Evolutionary conservation across 2,113 vertebrate species (phyloP).

Genomic region (Fulmarus glacialis): DNA sequence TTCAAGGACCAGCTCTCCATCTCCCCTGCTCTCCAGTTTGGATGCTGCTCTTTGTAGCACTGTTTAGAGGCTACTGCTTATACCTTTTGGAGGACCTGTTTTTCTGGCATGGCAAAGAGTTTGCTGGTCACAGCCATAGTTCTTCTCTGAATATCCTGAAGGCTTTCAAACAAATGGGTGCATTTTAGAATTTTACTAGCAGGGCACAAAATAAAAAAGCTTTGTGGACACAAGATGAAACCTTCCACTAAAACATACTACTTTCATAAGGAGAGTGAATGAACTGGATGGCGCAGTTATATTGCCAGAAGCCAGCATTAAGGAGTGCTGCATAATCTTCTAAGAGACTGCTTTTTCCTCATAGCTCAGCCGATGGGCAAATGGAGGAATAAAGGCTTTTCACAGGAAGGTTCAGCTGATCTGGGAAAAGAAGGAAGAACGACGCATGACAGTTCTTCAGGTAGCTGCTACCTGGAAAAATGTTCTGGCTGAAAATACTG

Average conservation of each 20-base stretch:
- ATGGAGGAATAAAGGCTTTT: neutral
- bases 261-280: neutral
- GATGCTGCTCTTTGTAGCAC: neutral
- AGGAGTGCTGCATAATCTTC: neutral
- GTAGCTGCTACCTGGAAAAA: neutral
- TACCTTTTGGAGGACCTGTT: neutral
- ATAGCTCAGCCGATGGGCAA: neutral
- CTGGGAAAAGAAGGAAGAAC: neutral
- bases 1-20: neutral
- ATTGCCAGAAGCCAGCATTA: slow-evolving; percentile 7
- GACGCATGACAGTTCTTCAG: neutral
- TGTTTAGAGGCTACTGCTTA: neutral
- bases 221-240: neutral
- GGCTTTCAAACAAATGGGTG: neutral
- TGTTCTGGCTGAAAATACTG: neutral
- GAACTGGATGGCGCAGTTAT: neutral
- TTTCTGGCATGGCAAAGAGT: neutral
- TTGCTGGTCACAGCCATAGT: neutral
- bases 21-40: neutral
- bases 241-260: neutral
- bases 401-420: neutral
- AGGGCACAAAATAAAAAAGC: neutral
- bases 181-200: neutral
- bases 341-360: neutral
- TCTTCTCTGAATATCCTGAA: neutral